Conservation (phyloP, 2,888 invertebrate species). For the Allolobophora icterica region DNA sequence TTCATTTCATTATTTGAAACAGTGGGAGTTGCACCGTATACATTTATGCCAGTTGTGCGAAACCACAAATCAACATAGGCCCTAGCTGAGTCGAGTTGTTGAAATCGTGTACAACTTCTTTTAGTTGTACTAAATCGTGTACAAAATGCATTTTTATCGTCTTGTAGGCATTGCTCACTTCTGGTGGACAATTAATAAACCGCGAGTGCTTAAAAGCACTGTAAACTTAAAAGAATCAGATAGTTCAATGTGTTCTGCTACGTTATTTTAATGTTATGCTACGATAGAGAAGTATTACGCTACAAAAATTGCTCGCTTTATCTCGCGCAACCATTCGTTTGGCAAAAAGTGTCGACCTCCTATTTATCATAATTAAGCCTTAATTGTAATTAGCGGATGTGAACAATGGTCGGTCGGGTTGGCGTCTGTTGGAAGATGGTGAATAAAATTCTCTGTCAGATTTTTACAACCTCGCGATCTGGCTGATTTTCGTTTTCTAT, state of each 20-base stretch:
- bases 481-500: background rate
- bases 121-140: too few species aligned
- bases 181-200: background rate
- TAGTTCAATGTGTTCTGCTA: too few species aligned
- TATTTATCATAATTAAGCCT: conserved; percentile 9
- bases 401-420: background rate
- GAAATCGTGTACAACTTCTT: too few species aligned
- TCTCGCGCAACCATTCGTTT: background rate
- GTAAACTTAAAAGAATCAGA: background rate
- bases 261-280: too few species aligned
- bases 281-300: background rate
- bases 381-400: conserved; percentile 17
- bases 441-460: background rate
- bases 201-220: background rate
- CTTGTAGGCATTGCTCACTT: background rate
- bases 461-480: background rate
- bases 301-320: background rate
- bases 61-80: too few species aligned
- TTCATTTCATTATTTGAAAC: too few species aligned
- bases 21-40: too few species aligned
- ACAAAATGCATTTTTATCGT: too few species aligned
- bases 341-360: background rate
- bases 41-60: too few species aligned
- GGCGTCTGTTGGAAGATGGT: background rate
- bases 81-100: too few species aligned